Conservation (phyloP, 2,113 vertebrate genomes). For the Gymnobelideus leadbeateri region DNA sequence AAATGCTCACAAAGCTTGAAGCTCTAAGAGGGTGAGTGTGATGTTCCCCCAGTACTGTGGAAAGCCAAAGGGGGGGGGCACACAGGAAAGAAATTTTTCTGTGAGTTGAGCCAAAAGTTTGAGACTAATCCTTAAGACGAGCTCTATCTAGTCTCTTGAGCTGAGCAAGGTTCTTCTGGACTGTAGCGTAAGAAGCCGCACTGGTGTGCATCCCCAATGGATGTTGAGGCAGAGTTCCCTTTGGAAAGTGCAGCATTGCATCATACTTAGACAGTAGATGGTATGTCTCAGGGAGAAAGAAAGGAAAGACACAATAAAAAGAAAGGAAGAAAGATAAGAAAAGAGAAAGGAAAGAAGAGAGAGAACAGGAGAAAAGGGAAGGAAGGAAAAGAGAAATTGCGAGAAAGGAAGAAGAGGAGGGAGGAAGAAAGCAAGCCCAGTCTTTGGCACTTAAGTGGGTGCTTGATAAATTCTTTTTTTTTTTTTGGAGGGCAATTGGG, state of each 20-base stretch:
- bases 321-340: background rate
- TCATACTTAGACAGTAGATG: background rate
- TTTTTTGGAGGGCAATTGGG: too few species aligned
- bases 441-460: background rate
- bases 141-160: background rate
- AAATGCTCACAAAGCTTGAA: background rate
- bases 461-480: background rate
- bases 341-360: background rate
- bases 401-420: background rate
- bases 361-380: background rate
- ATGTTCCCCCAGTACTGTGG: background rate
- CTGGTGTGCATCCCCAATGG: background rate
- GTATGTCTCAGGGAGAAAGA: background rate
- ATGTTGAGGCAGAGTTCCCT: background rate
- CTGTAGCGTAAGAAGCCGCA: background rate
- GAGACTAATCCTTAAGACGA: background rate
- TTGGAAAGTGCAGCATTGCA: background rate
- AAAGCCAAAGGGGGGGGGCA: background rate
- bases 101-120: background rate
- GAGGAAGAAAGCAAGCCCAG: background rate
- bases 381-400: background rate
- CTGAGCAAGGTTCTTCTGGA: background rate
- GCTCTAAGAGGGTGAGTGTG: background rate
- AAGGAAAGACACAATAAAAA: background rate
- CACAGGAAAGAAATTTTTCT: background rate